phyloP scores from a whole-genome alignment of 2,888 invertebrate genomes.

The Heliconius ismenius region DNA sequence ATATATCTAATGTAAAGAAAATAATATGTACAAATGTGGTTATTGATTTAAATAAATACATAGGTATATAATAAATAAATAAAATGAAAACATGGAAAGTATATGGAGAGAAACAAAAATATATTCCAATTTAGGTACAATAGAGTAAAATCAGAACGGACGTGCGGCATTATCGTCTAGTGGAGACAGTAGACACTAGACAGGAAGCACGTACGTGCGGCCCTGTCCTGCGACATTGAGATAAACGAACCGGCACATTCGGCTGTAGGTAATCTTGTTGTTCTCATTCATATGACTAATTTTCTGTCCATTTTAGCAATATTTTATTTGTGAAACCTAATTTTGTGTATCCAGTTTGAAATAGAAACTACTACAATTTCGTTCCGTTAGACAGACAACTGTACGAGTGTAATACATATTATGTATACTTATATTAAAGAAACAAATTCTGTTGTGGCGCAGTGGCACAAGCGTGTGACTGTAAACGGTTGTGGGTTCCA shows the following conservation, averaged over 20 bases:
- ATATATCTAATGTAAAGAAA: too few relatives aligned
- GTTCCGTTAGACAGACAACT: not conserved
- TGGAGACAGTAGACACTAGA: not conserved
- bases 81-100: not conserved
- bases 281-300: slow-evolving; percentile 29
- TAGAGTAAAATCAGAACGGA: not conserved
- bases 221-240: slow-evolving; percentile 62
- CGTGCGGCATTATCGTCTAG: slow-evolving; percentile 10
- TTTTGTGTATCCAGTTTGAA: not conserved
- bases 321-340: not conserved
- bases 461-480: too few relatives aligned
- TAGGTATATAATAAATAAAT: not conserved
- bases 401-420: not conserved
- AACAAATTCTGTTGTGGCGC: too few relatives aligned
- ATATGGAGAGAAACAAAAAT: not conserved
- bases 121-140: not conserved
- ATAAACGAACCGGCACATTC: slow-evolving; percentile 71
- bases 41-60: too few relatives aligned
- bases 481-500: too few relatives aligned
- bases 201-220: slow-evolving; percentile 54
- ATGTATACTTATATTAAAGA: too few relatives aligned
- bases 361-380: not conserved
- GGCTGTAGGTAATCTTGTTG: slow-evolving; percentile 46
- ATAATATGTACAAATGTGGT: too few relatives aligned
- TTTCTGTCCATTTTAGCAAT: not conserved